Evolutionary conservation across 2,797 vertebrate species (phyloP), one percentile per base, ranked within the genome.

Genomic region (Bradypus variegatus): DNA sequence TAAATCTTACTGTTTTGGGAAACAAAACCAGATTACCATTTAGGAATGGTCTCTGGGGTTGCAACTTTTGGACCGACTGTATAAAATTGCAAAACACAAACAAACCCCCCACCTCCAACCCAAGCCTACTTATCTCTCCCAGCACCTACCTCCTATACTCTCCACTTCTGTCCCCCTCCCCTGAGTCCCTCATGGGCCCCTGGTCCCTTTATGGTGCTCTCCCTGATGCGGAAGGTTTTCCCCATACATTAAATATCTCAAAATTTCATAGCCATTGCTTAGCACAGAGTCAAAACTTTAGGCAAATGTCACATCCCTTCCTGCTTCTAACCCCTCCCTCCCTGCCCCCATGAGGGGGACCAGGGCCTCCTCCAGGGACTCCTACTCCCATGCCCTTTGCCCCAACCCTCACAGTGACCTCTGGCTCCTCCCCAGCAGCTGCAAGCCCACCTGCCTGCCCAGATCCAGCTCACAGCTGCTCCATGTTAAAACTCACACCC

Each of bases 371-470:
- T 58, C 36, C 10, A 58, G 38, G 50, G 53, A 80, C 83, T 62
- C 76, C 90, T 33, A 31, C 93, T 96, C 94, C 90, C 80, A 21
- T 67, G 92, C 92, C 87, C 95, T 88, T 93, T 91, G 96, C 38
- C 89, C 86, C 93, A 91, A 95, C 90, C 70, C 88, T 86, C 55
- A 25, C 4, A 41, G 83, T 95, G 91, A 94, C 95, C 92, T 91
- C 93, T 95, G 94, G 81, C 91, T 94, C 90, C 90, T 29, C 16
- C 25, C 14, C 60, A 76, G 67, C 92, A 94, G 93, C 94, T 94
- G 86, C 87, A 62, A 77, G 85, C 90, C 90, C 95, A 96, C 95
- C 95, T 96, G 96, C 91, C 90, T 38, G 0, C 48, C 94, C 19
- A 65, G 72, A 92, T 85, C 80, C 45, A 48, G 21, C 48, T 18